A percentile compares a stretch with the other conserved stretches of the same genome.
Evolutionary conservation across 2,888 invertebrate genomes (phyloP).

Genomic region (Entomobrya proxima): DNA sequence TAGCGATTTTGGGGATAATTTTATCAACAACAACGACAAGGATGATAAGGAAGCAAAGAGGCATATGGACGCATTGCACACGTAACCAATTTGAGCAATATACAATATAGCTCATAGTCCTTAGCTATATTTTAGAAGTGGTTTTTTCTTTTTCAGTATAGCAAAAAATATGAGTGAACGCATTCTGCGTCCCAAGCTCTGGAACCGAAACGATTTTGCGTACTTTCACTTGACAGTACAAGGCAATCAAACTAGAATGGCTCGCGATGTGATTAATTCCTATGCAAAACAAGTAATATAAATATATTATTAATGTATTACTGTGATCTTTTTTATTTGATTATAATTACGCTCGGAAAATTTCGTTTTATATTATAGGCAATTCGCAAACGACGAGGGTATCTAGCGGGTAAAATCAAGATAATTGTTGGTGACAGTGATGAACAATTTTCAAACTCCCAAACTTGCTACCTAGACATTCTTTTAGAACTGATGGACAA

Average conservation of each 20-base stretch:
- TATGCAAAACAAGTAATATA: constrained; percentile 4
- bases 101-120: not conserved
- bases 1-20: constrained; percentile 40
- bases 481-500: constrained; percentile 1
- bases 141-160: not conserved
- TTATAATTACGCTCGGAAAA: not conserved
- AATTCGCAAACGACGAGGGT: constrained; percentile 1
- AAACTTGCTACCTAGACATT: constrained; percentile 41
- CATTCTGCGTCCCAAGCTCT: not conserved
- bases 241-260: not conserved
- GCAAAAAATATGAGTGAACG: constrained; percentile 30
- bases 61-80: constrained; percentile 40
- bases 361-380: constrained; percentile 8
- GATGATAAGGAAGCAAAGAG: not conserved
- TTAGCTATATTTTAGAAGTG: too few species aligned
- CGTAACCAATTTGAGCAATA: not conserved
- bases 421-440: not conserved
- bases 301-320: too few species aligned
- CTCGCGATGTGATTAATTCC: not conserved
- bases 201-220: constrained; percentile 8
- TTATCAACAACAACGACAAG: not conserved
- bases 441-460: not conserved
- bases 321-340: too few species aligned
- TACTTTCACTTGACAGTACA: constrained; percentile 21
- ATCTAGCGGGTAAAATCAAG: not conserved